A percentile compares a stretch with the other conserved stretches of the same genome.
Evolutionary conservation across 1,140 invertebrate species (phyloP).

Genomic region (Zaprionus tsacasi): DNA sequence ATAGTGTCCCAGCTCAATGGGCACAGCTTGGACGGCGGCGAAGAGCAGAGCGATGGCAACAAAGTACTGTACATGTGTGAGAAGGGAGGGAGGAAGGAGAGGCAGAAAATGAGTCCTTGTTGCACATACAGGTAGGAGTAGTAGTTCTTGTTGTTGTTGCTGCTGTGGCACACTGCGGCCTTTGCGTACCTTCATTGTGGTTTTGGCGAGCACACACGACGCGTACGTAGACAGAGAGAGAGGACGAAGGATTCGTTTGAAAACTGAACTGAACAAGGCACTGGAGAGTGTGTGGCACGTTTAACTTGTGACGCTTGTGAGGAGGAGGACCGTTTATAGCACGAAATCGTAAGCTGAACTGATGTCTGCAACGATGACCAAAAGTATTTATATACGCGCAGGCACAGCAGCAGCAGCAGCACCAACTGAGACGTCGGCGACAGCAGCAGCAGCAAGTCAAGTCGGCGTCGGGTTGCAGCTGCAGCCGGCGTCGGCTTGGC

Average conservation of each 20-base stretch:
- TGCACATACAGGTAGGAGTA: neutral
- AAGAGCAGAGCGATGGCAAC: constrained; percentile 80
- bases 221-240: constrained; percentile 10
- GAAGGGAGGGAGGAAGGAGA: constrained; percentile 43
- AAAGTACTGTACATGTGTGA: constrained; percentile 69
- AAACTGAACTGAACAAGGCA: constrained; percentile 39
- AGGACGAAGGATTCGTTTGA: constrained; percentile 65
- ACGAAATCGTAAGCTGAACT: constrained; percentile 82
- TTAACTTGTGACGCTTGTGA: constrained; percentile 46
- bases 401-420: constrained; percentile 25
- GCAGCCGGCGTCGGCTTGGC: constrained; percentile 19
- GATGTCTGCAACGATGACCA: constrained; percentile 82
- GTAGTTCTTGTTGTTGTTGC: neutral
- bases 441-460: constrained; percentile 39
- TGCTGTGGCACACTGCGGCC: neutral
- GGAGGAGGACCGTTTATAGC: constrained; percentile 72
- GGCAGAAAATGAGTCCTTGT: constrained; percentile 46
- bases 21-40: constrained; percentile 76
- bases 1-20: constrained; percentile 83
- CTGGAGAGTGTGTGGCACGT: constrained; percentile 25
- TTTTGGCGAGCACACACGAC: constrained; percentile 28
- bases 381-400: constrained; percentile 82
- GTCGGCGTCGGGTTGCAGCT: constrained; percentile 46
- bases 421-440: constrained; percentile 26
- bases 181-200: constrained; percentile 65